These are phyloP conservation scores for Embiotoca jacksoni DNA, from an alignment of 2,113 vertebrate species.

Conservation along the genomic window DNA sequence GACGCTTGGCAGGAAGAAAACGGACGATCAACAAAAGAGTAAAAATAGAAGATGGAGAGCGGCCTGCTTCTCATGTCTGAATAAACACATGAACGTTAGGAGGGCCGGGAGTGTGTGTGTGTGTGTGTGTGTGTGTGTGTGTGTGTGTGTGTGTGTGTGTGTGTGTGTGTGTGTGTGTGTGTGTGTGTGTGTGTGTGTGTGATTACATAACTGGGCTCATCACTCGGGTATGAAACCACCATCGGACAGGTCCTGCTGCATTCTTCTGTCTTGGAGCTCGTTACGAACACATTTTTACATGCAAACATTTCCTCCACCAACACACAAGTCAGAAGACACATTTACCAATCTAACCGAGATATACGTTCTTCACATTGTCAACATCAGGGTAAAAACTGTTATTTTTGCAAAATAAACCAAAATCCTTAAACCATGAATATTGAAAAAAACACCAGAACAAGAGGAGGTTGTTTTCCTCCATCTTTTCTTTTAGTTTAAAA, in stretches of 20 bases:
- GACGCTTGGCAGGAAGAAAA: constrained; percentile 23
- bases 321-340: neutral
- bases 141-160: constrained; percentile 11
- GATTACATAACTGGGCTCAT: neutral
- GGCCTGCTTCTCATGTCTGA: constrained; percentile 10
- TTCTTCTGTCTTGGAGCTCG: neutral
- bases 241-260: constrained; percentile 38
- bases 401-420: too few relatives aligned
- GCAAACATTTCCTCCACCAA: neutral
- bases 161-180: neutral
- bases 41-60: constrained; percentile 36
- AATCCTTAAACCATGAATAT: too few relatives aligned
- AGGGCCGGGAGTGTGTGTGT: neutral
- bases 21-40: constrained; percentile 33
- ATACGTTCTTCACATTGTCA: too few relatives aligned
- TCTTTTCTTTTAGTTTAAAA: too few relatives aligned
- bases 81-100: constrained; percentile 15
- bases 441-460: too few relatives aligned
- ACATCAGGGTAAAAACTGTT: too few relatives aligned
- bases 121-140: constrained; percentile 4
- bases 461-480: too few relatives aligned
- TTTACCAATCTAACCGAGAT: too few relatives aligned
- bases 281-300: neutral
- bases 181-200: constrained; percentile 11
- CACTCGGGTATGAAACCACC: neutral